Evolutionary conservation across 2,113 vertebrate genomes (phyloP).

Genomic region (Chroicocephalus ridibundus): DNA sequence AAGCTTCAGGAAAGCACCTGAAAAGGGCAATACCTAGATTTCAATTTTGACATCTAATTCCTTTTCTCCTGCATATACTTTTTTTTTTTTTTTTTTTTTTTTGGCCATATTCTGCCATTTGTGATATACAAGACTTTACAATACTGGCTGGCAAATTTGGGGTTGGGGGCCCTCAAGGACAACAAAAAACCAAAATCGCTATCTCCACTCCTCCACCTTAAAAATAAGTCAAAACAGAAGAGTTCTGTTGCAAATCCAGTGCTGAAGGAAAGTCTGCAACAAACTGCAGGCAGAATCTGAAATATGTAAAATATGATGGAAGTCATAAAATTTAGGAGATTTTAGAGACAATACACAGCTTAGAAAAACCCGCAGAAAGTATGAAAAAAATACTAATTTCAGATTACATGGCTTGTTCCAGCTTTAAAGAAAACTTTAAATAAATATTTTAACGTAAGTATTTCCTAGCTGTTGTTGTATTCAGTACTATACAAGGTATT

Average conservation of each 20-base stretch:
- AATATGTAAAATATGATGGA: not conserved
- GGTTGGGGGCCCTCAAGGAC: not conserved
- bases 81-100: not conserved
- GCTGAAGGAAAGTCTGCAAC: not conserved
- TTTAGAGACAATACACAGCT: not conserved
- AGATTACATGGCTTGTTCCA: not conserved
- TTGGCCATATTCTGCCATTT: not conserved
- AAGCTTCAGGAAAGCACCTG: not conserved
- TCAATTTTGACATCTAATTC: not conserved
- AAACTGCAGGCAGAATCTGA: not conserved
- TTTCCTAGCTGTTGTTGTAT: not conserved
- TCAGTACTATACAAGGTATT: not conserved
- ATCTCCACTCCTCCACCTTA: not conserved
- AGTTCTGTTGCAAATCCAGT: not conserved
- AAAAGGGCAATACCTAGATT: not conserved
- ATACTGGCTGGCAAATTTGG: not conserved
- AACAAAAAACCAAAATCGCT: not conserved
- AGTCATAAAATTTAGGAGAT: not conserved
- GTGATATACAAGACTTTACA: not conserved
- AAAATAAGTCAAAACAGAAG: not conserved
- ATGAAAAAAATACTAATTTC: not conserved
- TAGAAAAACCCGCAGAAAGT: not conserved
- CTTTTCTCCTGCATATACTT: not conserved
- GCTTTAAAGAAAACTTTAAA: not conserved
- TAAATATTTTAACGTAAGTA: not conserved